These are phyloP conservation scores for Crocodylus rhombifer DNA, from an alignment of 2,797 vertebrate species.

Conservation along the genomic window DNA sequence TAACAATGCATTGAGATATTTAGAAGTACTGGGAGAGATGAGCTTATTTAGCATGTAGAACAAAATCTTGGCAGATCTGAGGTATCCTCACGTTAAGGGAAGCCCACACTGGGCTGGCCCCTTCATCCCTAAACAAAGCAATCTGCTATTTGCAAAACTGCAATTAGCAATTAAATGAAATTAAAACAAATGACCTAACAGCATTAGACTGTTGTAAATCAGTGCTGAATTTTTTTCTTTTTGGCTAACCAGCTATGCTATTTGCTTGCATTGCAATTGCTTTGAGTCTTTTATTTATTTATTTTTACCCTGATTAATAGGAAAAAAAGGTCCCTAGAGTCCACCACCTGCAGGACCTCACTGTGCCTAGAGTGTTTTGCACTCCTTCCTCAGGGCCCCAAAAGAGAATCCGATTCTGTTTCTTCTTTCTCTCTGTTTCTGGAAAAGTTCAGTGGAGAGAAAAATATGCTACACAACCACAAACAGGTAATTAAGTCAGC, in stretches of 20 bases:
- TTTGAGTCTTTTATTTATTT: not conserved
- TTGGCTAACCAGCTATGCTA: not conserved
- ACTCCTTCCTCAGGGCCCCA: not conserved
- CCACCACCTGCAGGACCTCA: too few species aligned
- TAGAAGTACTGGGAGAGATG: not conserved
- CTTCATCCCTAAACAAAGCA: not conserved
- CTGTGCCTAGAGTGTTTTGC: not conserved
- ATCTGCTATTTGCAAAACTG: not conserved
- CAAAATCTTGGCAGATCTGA: not conserved
- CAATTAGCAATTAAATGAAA: too few species aligned
- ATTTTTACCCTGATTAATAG: not conserved
- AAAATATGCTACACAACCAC: not conserved
- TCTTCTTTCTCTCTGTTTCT: not conserved
- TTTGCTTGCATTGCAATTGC: too few species aligned
- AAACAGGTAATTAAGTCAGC: not conserved
- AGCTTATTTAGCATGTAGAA: not conserved
- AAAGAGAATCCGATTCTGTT: not conserved
- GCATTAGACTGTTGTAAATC: not conserved
- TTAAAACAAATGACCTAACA: not conserved
- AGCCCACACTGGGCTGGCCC: not conserved
- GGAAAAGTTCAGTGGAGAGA: not conserved
- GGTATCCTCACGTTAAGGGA: rapidly evolving
- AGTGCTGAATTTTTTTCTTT: not conserved
- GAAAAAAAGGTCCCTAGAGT: not conserved
- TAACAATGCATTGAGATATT: rapidly evolving